Conservation (phyloP, 1,140 invertebrate genomes). For the Trichomalopsis sarcophagae region DNA sequence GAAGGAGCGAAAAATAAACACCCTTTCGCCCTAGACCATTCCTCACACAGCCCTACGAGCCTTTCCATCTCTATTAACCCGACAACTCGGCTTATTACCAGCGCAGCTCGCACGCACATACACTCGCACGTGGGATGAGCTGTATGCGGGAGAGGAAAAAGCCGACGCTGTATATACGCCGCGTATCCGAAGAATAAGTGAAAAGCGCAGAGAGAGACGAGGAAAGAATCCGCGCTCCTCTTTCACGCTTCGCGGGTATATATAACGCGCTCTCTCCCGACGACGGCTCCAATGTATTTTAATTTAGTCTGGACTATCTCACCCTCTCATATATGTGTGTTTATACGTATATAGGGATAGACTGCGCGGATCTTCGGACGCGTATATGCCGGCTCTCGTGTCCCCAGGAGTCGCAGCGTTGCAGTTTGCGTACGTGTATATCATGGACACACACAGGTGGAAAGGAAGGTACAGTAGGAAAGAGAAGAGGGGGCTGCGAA, state of each 20-base stretch:
- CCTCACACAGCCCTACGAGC: not conserved
- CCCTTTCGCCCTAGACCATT: no score
- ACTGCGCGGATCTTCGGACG: not conserved
- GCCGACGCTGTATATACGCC: not conserved
- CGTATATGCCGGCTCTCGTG: not conserved
- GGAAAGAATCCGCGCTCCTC: not conserved
- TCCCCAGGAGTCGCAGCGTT: not conserved
- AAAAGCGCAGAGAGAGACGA: not conserved
- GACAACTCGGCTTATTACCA: not conserved
- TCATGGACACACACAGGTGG: not conserved
- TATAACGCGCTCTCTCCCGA: not conserved
- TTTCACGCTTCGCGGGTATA: not conserved
- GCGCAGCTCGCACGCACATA: not conserved
- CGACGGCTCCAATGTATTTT: slow-evolving; percentile 63
- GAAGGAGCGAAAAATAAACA: no score
- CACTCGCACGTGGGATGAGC: not conserved
- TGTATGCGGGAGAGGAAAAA: not conserved
- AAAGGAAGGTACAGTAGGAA: not conserved
- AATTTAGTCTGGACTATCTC: slow-evolving; percentile 60
- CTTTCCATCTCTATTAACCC: not conserved
- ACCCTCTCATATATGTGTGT: not conserved
- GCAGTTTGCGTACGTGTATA: not conserved
- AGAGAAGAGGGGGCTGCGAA: not conserved
- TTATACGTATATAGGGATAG: not conserved
- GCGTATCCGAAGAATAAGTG: not conserved